Evolutionary conservation across 1,140 invertebrate species (phyloP).

Genomic region (Heliconius melpomene): DNA sequence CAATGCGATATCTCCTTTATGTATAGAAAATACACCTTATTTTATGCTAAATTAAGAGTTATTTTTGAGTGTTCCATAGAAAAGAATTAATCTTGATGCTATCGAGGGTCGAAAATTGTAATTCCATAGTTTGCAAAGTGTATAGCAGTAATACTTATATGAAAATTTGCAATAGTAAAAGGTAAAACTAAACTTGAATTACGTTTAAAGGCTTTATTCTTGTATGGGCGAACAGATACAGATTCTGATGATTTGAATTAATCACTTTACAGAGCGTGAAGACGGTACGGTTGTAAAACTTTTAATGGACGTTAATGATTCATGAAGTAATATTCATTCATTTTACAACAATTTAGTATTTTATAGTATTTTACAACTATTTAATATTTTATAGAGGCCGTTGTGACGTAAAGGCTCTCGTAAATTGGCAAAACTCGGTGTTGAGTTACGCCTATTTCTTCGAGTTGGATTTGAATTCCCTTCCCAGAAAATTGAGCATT

Average conservation of each 20-base stretch:
- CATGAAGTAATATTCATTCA: not conserved
- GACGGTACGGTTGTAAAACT: slow-evolving; percentile 10
- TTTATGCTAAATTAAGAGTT: not conserved
- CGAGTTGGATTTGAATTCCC: no score
- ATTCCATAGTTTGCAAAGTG: slow-evolving; percentile 53
- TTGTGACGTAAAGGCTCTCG: no score
- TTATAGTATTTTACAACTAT: not conserved
- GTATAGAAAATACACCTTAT: slow-evolving; percentile 32
- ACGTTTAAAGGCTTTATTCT: not conserved
- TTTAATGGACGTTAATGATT: not conserved
- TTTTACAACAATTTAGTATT: not conserved
- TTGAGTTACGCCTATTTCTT: no score
- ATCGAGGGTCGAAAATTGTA: slow-evolving; percentile 41
- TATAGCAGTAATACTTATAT: slow-evolving; percentile 44
- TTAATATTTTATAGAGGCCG: no score
- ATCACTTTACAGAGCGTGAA: slow-evolving; percentile 16
- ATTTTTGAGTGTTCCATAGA: slow-evolving; percentile 14
- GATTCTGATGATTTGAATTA: not conserved
- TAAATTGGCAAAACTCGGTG: no score
- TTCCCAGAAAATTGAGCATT: no score
- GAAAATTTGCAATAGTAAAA: slow-evolving; percentile 51
- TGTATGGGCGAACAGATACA: slow-evolving; percentile 5
- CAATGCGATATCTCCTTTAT: slow-evolving; percentile 8
- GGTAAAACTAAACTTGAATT: not conserved
- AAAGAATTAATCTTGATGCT: slow-evolving; percentile 28